Percentiles rank a stretch among this genome's conserved stretches.
Evolutionary conservation across 2,888 invertebrate genomes (phyloP).

Genomic region (Tethea ocularis): DNA sequence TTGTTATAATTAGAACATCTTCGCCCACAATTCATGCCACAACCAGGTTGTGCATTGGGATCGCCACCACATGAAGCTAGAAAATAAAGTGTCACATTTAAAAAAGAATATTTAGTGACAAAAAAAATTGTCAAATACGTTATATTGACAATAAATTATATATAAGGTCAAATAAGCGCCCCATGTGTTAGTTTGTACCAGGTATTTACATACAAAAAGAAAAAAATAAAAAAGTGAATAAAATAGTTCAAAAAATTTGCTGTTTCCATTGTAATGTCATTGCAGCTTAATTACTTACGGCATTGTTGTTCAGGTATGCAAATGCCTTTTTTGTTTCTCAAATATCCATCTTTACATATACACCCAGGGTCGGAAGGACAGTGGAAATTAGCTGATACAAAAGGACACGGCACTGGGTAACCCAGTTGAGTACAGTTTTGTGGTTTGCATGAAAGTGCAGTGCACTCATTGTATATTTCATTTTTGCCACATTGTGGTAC

Average conservation of each 20-base stretch:
- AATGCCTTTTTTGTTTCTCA: neutral
- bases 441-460: neutral
- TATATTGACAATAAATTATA: neutral
- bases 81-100: neutral
- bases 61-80: slow-evolving; percentile 36
- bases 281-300: slow-evolving; percentile 30
- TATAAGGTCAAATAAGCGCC: no score
- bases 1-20: slow-evolving; percentile 29
- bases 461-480: neutral
- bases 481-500: neutral
- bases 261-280: no score
- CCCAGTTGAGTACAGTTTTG: neutral
- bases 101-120: no score
- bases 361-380: slow-evolving; percentile 30
- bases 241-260: no score
- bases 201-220: no score
- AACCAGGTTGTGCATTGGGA: slow-evolving; percentile 33
- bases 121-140: no score
- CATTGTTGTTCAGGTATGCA: neutral
- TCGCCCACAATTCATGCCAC: slow-evolving; percentile 26
- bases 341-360: slow-evolving; percentile 38
- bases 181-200: no score
- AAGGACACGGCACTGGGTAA: neutral
- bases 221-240: no score
- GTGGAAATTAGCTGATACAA: neutral